Percentiles rank a stretch among this genome's conserved stretches.
Conservation (phyloP, 2,888 invertebrate species). For the Ypsolopha scabrella region DNA sequence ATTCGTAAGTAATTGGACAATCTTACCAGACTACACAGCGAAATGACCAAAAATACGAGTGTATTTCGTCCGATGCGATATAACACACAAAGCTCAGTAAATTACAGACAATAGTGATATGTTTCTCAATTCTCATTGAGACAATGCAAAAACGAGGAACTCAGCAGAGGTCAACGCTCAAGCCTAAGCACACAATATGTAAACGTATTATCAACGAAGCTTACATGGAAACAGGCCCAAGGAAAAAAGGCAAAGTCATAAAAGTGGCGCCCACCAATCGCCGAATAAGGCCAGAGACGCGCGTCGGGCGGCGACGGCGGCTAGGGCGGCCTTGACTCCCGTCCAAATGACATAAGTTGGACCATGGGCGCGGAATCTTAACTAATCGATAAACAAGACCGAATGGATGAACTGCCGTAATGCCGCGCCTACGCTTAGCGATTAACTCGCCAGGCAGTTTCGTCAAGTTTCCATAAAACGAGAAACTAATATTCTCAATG, state of each 20-base stretch:
- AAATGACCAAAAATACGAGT: background rate
- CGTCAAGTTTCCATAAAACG: constrained; percentile 43
- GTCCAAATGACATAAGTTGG: constrained; percentile 69
- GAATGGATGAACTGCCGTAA: constrained; percentile 48
- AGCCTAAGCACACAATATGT: constrained; percentile 34
- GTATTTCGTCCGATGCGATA: background rate
- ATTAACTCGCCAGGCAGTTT: constrained; percentile 45
- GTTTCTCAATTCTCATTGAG: constrained; percentile 26
- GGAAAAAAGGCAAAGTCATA: constrained; percentile 66
- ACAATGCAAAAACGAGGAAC: constrained; percentile 28
- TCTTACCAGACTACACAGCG: background rate
- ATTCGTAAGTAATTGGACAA: background rate
- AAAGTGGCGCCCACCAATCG: constrained; percentile 68
- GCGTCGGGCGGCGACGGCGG: constrained; percentile 34
- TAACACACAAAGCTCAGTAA: background rate
- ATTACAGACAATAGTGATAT: background rate
- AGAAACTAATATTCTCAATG: constrained; percentile 16
- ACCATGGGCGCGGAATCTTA: constrained; percentile 65
- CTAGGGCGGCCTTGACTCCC: constrained; percentile 65
- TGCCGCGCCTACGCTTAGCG: constrained; percentile 48
- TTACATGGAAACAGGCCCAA: constrained; percentile 53
- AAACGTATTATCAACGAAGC: constrained; percentile 45
- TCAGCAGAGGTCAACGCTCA: constrained; percentile 38
- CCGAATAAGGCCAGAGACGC: constrained; percentile 51
- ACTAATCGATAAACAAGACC: constrained; percentile 64